Conservation (phyloP, 23 tunicate species). For the Ciona savignyi region DNA sequence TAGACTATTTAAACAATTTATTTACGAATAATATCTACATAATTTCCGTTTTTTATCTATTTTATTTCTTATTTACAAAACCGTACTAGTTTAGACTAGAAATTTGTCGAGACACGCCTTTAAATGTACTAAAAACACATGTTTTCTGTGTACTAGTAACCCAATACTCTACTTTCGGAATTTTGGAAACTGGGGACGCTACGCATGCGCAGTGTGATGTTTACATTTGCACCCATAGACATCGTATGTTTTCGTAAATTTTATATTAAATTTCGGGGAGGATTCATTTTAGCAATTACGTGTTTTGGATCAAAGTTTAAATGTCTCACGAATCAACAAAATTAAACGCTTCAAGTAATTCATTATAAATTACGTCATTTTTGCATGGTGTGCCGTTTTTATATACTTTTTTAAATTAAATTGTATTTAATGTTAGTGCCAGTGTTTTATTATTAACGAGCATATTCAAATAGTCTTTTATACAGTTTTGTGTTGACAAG, state of each 20-base stretch:
- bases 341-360: no score
- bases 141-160: constrained; percentile 2
- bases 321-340: no score
- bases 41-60: background rate
- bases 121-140: background rate
- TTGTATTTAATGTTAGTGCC: background rate
- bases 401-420: background rate
- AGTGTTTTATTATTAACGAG: background rate
- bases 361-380: no score
- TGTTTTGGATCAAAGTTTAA: no score
- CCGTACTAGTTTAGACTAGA: no score
- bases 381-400: no score
- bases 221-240: background rate
- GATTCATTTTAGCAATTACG: no score
- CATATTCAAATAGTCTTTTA: no score
- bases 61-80: no score
- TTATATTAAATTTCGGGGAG: background rate
- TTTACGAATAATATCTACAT: no score
- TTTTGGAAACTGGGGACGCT: constrained; percentile 57
- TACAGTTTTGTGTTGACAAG: no score
- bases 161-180: background rate
- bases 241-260: background rate
- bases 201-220: constrained; percentile 51
- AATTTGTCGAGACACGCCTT: background rate
- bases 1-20: no score